Percentiles rank a stretch among this genome's conserved stretches.
Evolutionary conservation across 1,140 invertebrate species (phyloP).

Genomic region (Hirudo medicinalis): DNA sequence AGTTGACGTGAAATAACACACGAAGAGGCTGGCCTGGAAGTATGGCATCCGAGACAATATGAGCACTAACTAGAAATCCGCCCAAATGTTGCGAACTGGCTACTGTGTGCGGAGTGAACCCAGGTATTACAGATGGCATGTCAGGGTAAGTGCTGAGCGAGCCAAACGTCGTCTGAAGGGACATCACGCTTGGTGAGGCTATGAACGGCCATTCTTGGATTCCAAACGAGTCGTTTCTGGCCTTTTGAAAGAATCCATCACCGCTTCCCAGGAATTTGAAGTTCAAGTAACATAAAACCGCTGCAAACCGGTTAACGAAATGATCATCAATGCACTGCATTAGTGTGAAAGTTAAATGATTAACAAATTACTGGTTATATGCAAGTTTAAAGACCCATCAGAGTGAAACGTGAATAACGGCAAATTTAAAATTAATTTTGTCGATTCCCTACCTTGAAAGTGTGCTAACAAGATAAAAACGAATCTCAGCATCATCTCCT

Average conservation of each 20-base stretch:
- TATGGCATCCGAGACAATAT: conserved; percentile 68
- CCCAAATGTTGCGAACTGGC: conserved; percentile 25
- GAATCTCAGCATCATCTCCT: no score
- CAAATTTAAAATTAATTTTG: no score
- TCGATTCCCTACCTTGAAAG: no score
- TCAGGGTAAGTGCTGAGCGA: background rate
- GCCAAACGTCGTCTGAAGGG: background rate
- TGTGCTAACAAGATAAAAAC: no score
- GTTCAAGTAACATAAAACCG: conserved; percentile 5
- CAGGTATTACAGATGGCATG: conserved; percentile 1
- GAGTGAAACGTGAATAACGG: no score
- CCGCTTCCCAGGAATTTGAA: background rate
- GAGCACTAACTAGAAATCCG: conserved; percentile 75
- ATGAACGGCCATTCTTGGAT: background rate
- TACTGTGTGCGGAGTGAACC: background rate
- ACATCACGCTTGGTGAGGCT: background rate
- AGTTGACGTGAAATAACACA: conserved; percentile 72
- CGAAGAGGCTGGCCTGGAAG: conserved; percentile 68
- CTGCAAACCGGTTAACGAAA: background rate
- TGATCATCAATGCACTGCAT: no score
- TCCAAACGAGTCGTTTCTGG: background rate
- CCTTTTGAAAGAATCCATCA: conserved; percentile 7
- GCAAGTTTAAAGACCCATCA: no score
- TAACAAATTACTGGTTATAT: no score
- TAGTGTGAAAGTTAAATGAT: no score